Conservation (phyloP, 2,797 vertebrate genomes). For the Premnoplex brunnescens region DNA sequence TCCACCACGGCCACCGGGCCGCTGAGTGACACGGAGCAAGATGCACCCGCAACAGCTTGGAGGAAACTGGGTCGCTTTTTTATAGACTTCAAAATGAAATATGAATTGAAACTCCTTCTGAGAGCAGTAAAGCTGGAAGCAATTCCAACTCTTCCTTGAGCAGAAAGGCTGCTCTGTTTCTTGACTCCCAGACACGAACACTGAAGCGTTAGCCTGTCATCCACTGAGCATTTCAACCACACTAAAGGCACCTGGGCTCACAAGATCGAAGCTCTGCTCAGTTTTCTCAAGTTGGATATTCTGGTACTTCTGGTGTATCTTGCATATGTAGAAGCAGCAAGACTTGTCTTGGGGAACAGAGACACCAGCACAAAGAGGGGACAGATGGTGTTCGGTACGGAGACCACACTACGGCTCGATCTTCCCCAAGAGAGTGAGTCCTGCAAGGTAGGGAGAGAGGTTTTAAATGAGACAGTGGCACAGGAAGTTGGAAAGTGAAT, state of each 20-base stretch:
- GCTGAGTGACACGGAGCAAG: background rate
- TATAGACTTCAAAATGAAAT: background rate
- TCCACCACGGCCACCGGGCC: background rate
- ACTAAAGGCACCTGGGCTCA: background rate
- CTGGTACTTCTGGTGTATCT: constrained; percentile 18
- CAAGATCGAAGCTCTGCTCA: background rate
- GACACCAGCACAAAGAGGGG: constrained; percentile 71
- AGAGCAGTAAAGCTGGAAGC: background rate
- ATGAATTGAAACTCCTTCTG: background rate
- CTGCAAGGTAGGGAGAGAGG: constrained; percentile 79
- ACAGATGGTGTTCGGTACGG: constrained; percentile 66
- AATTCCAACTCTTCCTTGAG: background rate
- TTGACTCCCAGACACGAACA: background rate
- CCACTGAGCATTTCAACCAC: background rate
- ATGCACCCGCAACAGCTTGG: background rate
- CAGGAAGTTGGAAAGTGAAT: constrained; percentile 71
- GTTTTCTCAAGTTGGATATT: constrained; percentile 34
- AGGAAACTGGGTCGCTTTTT: background rate
- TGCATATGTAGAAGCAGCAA: constrained; percentile 16
- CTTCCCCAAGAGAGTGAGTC: constrained; percentile 34
- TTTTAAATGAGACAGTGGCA: constrained; percentile 75
- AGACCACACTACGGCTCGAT: constrained; percentile 67
- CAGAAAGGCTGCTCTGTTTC: constrained; percentile 13
- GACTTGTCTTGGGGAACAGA: constrained; percentile 70
- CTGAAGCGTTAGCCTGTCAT: background rate